A percentile compares a stretch with the other conserved stretches of the same genome.
Evolutionary conservation across 2,797 vertebrate species (phyloP).

Genomic region (Squalus acanthias): DNA sequence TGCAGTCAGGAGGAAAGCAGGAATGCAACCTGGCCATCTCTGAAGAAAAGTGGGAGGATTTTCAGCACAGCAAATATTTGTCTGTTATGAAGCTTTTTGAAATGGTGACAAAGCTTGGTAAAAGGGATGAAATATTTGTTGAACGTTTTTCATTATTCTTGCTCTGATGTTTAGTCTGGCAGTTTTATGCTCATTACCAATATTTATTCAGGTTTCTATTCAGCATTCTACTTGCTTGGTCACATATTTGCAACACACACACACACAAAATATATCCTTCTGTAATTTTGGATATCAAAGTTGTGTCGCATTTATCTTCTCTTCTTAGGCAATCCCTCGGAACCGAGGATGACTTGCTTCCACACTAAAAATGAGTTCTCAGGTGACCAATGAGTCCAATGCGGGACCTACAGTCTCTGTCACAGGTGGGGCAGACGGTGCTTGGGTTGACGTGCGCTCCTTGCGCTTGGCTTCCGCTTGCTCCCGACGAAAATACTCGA

Average conservation of each 20-base stretch:
- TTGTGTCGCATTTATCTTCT: too few relatives aligned
- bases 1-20: slow-evolving; percentile 64
- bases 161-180: slow-evolving; percentile 45
- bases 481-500: too few relatives aligned
- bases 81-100: slow-evolving; percentile 71
- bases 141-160: slow-evolving; percentile 68
- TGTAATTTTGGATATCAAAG: too few relatives aligned
- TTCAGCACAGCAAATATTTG: slow-evolving; percentile 71
- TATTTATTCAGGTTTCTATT: slow-evolving; percentile 46
- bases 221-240: slow-evolving; percentile 51
- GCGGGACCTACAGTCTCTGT: too few relatives aligned
- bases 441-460: too few relatives aligned
- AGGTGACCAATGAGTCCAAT: too few relatives aligned
- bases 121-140: slow-evolving; percentile 65
- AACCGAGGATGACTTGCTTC: too few relatives aligned
- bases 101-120: slow-evolving; percentile 72
- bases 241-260: neutral
- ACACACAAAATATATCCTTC: too few relatives aligned
- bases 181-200: slow-evolving; percentile 54
- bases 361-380: too few relatives aligned
- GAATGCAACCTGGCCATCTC: slow-evolving; percentile 70
- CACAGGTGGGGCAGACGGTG: too few relatives aligned
- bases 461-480: too few relatives aligned
- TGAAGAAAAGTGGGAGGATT: slow-evolving; percentile 72
- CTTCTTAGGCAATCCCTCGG: too few relatives aligned